phyloP scores from a whole-genome alignment of 1,140 invertebrate species.

The Bombus confusus region DNA sequence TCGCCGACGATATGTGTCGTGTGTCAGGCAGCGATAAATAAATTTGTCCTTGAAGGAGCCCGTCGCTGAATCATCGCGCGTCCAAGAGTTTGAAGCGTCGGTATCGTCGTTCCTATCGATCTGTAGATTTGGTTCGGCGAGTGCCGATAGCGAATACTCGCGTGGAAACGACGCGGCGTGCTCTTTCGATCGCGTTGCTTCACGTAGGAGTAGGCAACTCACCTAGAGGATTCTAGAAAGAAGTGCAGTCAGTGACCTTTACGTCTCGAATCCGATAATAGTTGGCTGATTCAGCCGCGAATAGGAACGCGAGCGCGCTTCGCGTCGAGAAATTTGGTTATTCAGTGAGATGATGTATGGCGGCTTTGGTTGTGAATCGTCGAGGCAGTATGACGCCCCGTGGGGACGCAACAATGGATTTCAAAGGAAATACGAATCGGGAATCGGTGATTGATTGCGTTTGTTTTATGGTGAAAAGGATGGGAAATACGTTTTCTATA shows the following conservation, averaged over 20 bases:
- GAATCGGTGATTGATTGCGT: not conserved
- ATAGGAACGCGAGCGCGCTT: not conserved
- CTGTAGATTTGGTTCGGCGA: conserved; percentile 4
- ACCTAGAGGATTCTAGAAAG: conserved; percentile 7
- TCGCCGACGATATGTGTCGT: conserved; percentile 26
- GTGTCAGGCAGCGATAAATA: conserved; percentile 58
- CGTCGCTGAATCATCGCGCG: conserved; percentile 58
- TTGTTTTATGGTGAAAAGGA: not conserved
- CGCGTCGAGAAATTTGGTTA: conserved; percentile 9
- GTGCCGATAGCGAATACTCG: not conserved
- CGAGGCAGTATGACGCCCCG: not conserved
- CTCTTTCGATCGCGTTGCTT: not conserved
- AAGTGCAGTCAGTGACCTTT: conserved; percentile 44
- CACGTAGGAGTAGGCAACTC: not conserved
- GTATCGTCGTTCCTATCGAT: conserved; percentile 39
- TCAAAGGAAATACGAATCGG: not conserved
- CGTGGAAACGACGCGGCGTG: not conserved
- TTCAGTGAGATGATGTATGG: not conserved
- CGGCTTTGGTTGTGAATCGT: not conserved
- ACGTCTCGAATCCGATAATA: conserved; percentile 42
- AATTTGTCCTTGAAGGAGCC: conserved; percentile 46
- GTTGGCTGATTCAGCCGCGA: conserved; percentile 32
- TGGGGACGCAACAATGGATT: not conserved
- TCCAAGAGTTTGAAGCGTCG: conserved; percentile 17
- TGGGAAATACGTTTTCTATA: not conserved